Evolutionary conservation across 1,140 invertebrate genomes (phyloP).

Genomic region (Drosophila subpulchrella): DNA sequence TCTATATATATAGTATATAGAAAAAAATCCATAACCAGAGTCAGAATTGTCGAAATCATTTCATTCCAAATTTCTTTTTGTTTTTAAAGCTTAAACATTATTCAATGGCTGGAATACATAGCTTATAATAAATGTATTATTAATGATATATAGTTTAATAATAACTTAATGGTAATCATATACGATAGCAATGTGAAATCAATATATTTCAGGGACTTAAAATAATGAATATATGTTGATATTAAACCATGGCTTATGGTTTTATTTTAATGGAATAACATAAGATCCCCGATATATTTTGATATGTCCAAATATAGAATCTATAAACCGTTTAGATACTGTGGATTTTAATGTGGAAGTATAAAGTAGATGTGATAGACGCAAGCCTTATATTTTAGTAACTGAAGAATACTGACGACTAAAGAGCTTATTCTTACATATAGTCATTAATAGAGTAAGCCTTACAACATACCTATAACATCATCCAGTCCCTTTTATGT

Average conservation of each 20-base stretch:
- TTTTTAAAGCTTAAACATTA: background rate
- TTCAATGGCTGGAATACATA: background rate
- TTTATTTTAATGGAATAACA: no score
- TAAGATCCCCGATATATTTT: background rate
- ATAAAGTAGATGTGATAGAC: background rate
- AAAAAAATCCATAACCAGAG: background rate
- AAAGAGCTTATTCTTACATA: background rate
- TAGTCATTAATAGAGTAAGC: conserved; percentile 13
- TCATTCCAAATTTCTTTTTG: background rate
- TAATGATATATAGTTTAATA: background rate
- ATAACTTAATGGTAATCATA: conserved; percentile 2
- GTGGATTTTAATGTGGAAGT: background rate
- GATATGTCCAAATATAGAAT: background rate
- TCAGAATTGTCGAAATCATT: background rate
- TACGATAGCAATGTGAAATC: background rate
- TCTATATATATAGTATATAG: conserved; percentile 1
- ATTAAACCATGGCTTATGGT: no score
- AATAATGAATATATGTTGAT: no score
- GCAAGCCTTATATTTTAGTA: background rate
- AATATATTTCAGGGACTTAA: background rate
- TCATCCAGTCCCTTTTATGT: conserved; percentile 6
- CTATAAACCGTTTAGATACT: background rate
- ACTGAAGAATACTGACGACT: no score
- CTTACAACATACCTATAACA: background rate
- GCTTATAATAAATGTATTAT: background rate